Conservation (phyloP, 2,113 vertebrate genomes). For the Chinchilla lanigera region DNA sequence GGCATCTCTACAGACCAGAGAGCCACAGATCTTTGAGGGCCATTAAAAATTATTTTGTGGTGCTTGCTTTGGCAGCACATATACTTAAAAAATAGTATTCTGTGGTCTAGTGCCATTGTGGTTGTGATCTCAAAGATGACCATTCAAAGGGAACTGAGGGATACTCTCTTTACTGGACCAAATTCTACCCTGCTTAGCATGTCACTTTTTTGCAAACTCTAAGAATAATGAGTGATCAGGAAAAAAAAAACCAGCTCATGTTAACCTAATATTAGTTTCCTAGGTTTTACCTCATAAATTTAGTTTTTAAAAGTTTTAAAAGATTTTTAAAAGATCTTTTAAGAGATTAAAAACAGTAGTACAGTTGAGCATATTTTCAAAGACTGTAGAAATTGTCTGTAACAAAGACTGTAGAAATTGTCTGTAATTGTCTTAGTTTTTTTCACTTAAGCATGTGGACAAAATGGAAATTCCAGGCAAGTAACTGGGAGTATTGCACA, state of each 20-base stretch:
- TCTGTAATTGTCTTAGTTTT: constrained; percentile 3
- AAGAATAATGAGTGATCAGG: neutral
- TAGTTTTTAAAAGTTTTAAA: too few relatives aligned
- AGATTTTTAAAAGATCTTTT: too few relatives aligned
- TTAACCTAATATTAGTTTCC: neutral
- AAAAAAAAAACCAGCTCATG: constrained; percentile 22
- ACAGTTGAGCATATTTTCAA: constrained; percentile 7
- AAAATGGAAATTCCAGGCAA: constrained; percentile 74
- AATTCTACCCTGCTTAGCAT: neutral
- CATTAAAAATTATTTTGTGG: neutral
- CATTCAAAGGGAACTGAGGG: neutral
- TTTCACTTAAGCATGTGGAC: constrained; percentile 56
- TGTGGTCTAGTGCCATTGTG: neutral
- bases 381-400: neutral
- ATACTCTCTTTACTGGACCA: neutral
- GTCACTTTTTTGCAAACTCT: neutral
- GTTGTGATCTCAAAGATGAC: neutral
- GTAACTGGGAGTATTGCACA: constrained; percentile 66
- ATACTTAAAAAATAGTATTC: neutral
- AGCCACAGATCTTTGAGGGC: neutral
- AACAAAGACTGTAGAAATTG: neutral
- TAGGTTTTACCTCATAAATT: constrained; percentile 50
- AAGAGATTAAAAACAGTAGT: constrained; percentile 29
- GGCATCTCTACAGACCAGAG: neutral
- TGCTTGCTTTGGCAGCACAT: neutral